Conservation (phyloP, 2,797 vertebrate species). For the Anolis apletophallus region DNA sequence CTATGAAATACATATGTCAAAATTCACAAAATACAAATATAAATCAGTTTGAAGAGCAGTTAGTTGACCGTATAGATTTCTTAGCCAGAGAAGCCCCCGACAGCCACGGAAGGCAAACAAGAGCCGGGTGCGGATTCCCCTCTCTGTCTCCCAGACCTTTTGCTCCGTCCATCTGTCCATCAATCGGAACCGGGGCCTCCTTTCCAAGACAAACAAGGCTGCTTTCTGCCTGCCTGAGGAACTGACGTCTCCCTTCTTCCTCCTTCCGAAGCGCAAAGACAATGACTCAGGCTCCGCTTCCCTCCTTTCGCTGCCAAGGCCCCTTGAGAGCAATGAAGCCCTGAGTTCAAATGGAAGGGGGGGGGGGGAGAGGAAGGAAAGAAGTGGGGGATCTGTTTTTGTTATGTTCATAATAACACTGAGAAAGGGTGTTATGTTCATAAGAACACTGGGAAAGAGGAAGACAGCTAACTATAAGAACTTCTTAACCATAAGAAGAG, state of each 20-base stretch:
- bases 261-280: too few relatives aligned
- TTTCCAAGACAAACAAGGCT: conserved; percentile 58
- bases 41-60: too few relatives aligned
- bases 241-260: too few relatives aligned
- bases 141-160: conserved; percentile 40
- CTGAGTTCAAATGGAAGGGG: conserved; percentile 17
- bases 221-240: neutral
- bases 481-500: too few relatives aligned
- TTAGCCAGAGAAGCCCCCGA: too few relatives aligned
- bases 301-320: neutral
- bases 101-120: too few relatives aligned
- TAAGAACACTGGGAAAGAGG: neutral
- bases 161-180: conserved; percentile 4
- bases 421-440: neutral
- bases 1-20: too few relatives aligned
- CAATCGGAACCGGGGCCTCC: conserved; percentile 28
- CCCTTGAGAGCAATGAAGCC: conserved; percentile 41
- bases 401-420: neutral
- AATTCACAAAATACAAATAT: too few relatives aligned
- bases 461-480: too few relatives aligned
- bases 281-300: too few relatives aligned
- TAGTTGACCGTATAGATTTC: too few relatives aligned
- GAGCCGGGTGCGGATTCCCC: neutral
- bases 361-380: neutral
- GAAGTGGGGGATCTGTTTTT: neutral